Evolutionary conservation across 2,888 invertebrate species (phyloP).

Genomic region (Polydesmus complanatus): DNA sequence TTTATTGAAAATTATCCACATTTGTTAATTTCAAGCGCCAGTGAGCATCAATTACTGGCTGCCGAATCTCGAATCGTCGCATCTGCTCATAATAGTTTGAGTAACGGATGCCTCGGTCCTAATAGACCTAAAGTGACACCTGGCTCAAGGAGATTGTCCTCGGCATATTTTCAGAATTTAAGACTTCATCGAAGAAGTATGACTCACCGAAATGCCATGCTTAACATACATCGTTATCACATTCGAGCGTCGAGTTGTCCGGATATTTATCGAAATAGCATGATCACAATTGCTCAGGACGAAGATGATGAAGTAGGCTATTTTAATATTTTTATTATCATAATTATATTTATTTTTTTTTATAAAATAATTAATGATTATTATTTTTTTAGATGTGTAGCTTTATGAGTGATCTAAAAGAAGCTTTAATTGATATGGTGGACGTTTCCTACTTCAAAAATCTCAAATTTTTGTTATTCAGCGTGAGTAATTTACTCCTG

Average conservation of each 20-base stretch:
- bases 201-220: slow-evolving; percentile 71
- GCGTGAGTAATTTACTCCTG: slow-evolving; percentile 69
- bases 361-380: not conserved
- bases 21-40: slow-evolving; percentile 37
- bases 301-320: slow-evolving; percentile 49
- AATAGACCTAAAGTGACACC: not conserved
- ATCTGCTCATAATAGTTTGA: not conserved
- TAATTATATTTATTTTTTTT: not conserved
- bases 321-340: not conserved
- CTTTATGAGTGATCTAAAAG: slow-evolving; percentile 49
- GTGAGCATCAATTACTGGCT: slow-evolving; percentile 6
- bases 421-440: slow-evolving; percentile 57
- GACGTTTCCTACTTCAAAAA: slow-evolving; percentile 68
- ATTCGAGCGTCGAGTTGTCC: slow-evolving; percentile 77
- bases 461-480: slow-evolving; percentile 63
- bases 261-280: slow-evolving; percentile 72
- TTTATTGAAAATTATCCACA: slow-evolving; percentile 60
- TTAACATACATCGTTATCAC: slow-evolving; percentile 65
- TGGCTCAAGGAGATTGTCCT: slow-evolving; percentile 30
- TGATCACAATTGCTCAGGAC: slow-evolving; percentile 70
- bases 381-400: slow-evolving; percentile 19
- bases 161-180: slow-evolving; percentile 57
- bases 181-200: slow-evolving; percentile 46
- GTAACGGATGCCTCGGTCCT: not conserved
- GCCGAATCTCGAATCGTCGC: not conserved